These are phyloP conservation scores for Thymallus thymallus DNA, from an alignment of 2,113 vertebrate species.

Conservation along the genomic window DNA sequence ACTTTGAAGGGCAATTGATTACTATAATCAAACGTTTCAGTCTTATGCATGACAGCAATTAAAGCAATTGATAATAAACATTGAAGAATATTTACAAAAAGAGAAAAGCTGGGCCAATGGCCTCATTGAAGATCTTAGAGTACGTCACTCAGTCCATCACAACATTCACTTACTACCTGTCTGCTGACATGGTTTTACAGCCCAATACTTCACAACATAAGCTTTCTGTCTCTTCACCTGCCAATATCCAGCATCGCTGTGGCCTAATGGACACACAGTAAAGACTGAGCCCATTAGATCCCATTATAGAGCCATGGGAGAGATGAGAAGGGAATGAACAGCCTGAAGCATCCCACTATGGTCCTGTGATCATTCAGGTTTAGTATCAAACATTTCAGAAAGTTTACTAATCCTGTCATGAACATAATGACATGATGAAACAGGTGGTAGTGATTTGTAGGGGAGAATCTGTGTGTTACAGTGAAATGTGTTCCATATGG, in stretches of 20 bases:
- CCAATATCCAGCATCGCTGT: constrained; percentile 45
- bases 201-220: not conserved
- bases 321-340: constrained; percentile 26
- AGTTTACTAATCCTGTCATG: not conserved
- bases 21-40: too few relatives aligned
- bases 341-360: not conserved
- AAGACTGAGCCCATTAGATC: constrained; percentile 53
- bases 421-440: not conserved
- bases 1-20: too few relatives aligned
- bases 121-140: not conserved
- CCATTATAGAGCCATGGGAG: constrained; percentile 46
- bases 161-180: not conserved
- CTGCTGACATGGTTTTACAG: not conserved
- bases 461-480: not conserved
- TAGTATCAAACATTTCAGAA: not conserved
- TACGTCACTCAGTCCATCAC: not conserved
- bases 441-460: not conserved
- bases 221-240: constrained; percentile 41
- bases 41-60: too few relatives aligned
- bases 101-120: too few relatives aligned
- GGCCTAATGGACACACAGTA: constrained; percentile 51
- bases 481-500: too few relatives aligned
- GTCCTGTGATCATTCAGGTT: not conserved
- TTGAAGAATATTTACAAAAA: too few relatives aligned
- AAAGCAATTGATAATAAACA: too few relatives aligned